phyloP scores from a whole-genome alignment of 2,113 vertebrate genomes.

The Pleuronectes platessa region DNA sequence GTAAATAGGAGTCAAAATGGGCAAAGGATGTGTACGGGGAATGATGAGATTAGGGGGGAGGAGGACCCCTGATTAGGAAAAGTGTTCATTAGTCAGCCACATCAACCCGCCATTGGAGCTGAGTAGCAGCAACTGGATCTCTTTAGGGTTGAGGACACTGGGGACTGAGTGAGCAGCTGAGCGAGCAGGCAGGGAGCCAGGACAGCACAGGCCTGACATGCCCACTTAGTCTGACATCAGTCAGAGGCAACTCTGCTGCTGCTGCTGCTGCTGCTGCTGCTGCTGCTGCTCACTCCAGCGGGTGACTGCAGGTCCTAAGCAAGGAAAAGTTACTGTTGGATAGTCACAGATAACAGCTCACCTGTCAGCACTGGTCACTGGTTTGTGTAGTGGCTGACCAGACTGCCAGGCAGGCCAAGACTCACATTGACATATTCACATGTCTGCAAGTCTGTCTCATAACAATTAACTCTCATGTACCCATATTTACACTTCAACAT shows the following conservation, averaged over 20 bases:
- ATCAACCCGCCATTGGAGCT: slow-evolving; percentile 64
- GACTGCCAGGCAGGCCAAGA: not conserved
- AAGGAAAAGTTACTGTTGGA: slow-evolving; percentile 29
- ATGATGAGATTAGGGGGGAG: slow-evolving; percentile 29
- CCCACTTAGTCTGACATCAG: slow-evolving; percentile 76
- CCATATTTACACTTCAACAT: too few relatives aligned
- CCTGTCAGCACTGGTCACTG: not conserved
- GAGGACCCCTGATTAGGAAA: slow-evolving; percentile 64
- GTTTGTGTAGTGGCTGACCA: slow-evolving; percentile 5
- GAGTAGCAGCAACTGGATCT: slow-evolving; percentile 77
- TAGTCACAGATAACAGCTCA: slow-evolving; percentile 35
- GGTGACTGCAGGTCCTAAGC: slow-evolving; percentile 36
- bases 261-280: slow-evolving; percentile 32
- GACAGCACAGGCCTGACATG: slow-evolving; percentile 70
- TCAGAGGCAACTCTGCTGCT: slow-evolving; percentile 58
- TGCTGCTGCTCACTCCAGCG: slow-evolving; percentile 10
- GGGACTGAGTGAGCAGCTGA: slow-evolving; percentile 73
- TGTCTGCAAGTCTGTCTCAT: not conserved
- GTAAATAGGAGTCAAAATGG: slow-evolving; percentile 38
- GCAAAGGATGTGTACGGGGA: slow-evolving; percentile 14
- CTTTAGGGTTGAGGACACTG: slow-evolving; percentile 74
- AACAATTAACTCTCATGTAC: too few relatives aligned
- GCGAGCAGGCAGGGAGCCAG: slow-evolving; percentile 76
- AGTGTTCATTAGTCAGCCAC: slow-evolving; percentile 73
- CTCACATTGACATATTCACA: not conserved